Base-by-base conservation (phyloP, 2,797 vertebrate genomes). In the Anguilla pacifica region DNA sequence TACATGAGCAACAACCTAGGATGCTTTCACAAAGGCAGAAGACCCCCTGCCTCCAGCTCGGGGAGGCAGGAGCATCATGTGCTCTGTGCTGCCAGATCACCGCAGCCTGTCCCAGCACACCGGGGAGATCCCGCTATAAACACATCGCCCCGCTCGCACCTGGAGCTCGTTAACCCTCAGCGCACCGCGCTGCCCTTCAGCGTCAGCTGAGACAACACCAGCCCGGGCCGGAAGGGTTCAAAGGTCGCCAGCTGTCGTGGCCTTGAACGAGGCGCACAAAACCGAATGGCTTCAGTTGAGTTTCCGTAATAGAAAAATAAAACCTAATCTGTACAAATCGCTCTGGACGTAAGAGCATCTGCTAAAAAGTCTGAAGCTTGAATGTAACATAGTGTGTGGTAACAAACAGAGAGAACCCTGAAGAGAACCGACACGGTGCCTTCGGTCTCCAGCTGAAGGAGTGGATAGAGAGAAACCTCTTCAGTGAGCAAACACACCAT, bases 101-200 rank as follows among this genome's bases (percentile, higher is more conserved):
- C 22, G 74, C 74, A 46, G 39, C 6, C 74, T 79, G 39, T 19
- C 28, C 43, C 77, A 51, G 79, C n/a, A 39, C 46, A 46, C 59
- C 51, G 43, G 72, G 72, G 53, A 53, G 28, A 11, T 51, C 72
- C 51, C 79, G 25, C 70, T 83, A 83, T 51, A 25, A 87, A 83
- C 57, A 67, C 86, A 49, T 83, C 77, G 49, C 22, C 64, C 70
- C n/a, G 3, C 43, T 49, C 55, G 55, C 72, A 87, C 82, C 57
- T 83, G 79, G 15, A 25, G 19, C 59, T 35, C 77, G 28, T 87
- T 59, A 87, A 22, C 46, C 61, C 79, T 25, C 77, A 49, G 25
- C 17, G 31, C 39, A 31, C 35, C 74, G 10, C 3, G 17, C 72
- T 43, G 9, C 13, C 35, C 35, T 1, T 9, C 5, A 5, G 22